Evolutionary conservation across 2,113 vertebrate genomes (phyloP).

Genomic region (Scytalopus superciliaris): DNA sequence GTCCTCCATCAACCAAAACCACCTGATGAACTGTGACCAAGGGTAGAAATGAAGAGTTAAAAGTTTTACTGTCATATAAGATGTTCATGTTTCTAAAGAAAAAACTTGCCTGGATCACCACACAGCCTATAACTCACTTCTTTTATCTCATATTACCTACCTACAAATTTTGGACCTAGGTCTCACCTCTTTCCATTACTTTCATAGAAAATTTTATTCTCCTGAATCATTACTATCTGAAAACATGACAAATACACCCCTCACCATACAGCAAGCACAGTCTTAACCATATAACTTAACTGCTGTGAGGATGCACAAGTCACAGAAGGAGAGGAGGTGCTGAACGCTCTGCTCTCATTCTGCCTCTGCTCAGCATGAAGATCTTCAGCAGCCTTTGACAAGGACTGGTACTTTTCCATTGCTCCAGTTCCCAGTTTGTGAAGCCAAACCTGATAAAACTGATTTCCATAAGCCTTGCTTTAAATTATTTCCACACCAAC

Average conservation of each 20-base stretch:
- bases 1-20: background rate
- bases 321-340: background rate
- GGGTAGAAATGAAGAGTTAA: background rate
- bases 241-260: background rate
- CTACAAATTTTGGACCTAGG: background rate
- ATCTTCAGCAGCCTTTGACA: background rate
- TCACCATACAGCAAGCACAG: background rate
- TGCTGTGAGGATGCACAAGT: background rate
- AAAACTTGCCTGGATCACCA: background rate
- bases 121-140: background rate
- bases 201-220: background rate
- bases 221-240: background rate
- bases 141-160: background rate
- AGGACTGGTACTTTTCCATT: background rate
- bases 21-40: accelerated
- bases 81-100: background rate
- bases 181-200: background rate
- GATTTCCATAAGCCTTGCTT: background rate
- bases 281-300: background rate
- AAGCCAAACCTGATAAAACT: background rate
- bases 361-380: background rate
- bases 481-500: background rate
- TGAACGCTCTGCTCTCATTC: background rate
- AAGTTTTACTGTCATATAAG: background rate
- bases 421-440: background rate